These are phyloP conservation scores for Azemiops feae DNA, from an alignment of 2,113 vertebrate species.

Conservation along the genomic window DNA sequence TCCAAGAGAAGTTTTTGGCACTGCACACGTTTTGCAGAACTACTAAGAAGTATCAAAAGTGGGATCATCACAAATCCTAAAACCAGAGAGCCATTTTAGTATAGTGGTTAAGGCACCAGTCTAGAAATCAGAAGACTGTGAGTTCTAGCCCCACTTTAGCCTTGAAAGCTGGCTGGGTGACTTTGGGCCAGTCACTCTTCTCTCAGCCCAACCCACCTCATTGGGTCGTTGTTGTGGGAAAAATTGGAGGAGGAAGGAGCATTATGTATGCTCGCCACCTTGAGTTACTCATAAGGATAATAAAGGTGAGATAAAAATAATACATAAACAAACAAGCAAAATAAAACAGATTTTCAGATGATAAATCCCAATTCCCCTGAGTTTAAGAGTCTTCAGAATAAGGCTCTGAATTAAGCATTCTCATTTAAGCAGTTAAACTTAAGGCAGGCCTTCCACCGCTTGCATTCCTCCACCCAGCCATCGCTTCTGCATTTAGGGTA, in stretches of 20 bases:
- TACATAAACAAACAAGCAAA: neutral
- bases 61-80: neutral
- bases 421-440: neutral
- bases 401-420: neutral
- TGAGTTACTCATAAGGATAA: neutral
- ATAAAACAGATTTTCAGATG: neutral
- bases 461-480: neutral
- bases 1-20: neutral
- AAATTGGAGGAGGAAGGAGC: too few relatives aligned
- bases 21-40: neutral
- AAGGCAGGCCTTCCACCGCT: neutral
- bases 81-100: neutral
- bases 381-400: neutral
- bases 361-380: neutral
- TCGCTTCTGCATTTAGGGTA: constrained; percentile 57
- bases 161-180: neutral
- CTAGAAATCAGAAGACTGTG: neutral
- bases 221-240: neutral
- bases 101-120: neutral
- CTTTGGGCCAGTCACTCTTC: neutral
- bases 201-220: neutral
- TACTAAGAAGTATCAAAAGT: neutral
- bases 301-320: neutral
- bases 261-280: neutral
- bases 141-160: neutral